Evolutionary conservation across 2,797 vertebrate species (phyloP).

Genomic region (Mionectes olivaceus): DNA sequence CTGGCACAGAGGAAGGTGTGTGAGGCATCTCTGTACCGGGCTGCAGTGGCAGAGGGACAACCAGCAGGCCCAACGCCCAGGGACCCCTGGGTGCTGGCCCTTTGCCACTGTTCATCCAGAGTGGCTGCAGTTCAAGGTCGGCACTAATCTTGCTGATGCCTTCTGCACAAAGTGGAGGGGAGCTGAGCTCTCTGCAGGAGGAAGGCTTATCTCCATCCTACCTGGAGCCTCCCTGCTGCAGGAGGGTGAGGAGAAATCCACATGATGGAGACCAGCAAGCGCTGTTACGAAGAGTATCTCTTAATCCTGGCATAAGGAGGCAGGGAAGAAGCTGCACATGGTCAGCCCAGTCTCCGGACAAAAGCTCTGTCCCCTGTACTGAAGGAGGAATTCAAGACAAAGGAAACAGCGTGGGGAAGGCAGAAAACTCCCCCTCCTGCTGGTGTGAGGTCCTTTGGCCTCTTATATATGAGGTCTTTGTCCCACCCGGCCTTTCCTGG

Average conservation of each 20-base stretch:
- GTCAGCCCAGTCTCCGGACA: neutral
- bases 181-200: neutral
- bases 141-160: neutral
- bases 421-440: constrained; percentile 48
- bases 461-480: constrained; percentile 22
- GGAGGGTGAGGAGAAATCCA: neutral
- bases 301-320: neutral
- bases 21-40: neutral
- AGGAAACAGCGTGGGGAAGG: neutral
- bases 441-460: constrained; percentile 35
- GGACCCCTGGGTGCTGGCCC: neutral
- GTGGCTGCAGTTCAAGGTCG: neutral
- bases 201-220: neutral
- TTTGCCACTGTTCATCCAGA: neutral
- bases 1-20: neutral
- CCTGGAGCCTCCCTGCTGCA: neutral
- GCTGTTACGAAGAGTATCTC: neutral
- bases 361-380: constrained; percentile 22
- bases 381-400: constrained; percentile 47
- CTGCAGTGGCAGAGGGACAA: neutral
- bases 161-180: neutral
- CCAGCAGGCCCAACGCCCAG: neutral
- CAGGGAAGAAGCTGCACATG: neutral
- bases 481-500: neutral
- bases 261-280: neutral